Evolutionary conservation across 1,140 invertebrate genomes (phyloP), one percentile per base, ranked within the genome.

Genomic region (Brachionus rubens): DNA sequence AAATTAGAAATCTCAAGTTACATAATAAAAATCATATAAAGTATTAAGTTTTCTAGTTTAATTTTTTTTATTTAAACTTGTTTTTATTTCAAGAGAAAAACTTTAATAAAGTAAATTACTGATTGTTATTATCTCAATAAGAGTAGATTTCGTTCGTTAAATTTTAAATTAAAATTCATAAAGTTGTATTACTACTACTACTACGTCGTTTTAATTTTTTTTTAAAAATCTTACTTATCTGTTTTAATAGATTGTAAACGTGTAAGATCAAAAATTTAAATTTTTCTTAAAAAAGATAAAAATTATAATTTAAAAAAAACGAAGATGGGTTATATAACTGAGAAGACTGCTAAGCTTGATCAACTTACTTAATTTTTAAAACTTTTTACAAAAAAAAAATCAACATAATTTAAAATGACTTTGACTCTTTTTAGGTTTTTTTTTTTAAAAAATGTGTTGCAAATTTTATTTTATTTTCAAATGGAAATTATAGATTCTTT

Each of bases 381-480:
- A 46, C 9, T 14, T 46, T 40, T 40, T 6, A 40, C 4, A 12
- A 6, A 6, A 46, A 3, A 46, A 46, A 46, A 7, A 7, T 14
- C 5, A 46, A 46, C 43, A 46, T 46, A 46, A 46, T 46, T 46
- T 14, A 7, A 46, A 46, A 14, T 14, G 43, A 46, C 43, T 46
- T 46, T 46, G n/a, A 46, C 3, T n/a, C 36, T 36, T 41, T 62
- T 36, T 62, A 16, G n/a, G 26, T 56, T 6, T 56, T 12, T 65
- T 36, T 43, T 14, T 10, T 9, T 24, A 24, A 36, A 65, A 65
- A 65, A 65, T 65, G 59, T 65, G 59, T 65, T 43, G 40, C 59
- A 65, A 65, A 41, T 41, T 41, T 19, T 12, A 21, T 26, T 43
- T 65, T 33, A 33, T 33, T 19, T 54, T 54, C 4, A 26, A 26